Percentiles rank a stretch among this genome's conserved stretches.
Evolutionary conservation across 1,140 invertebrate genomes (phyloP).

Genomic region (Aphaenogaster ashmeadi): DNA sequence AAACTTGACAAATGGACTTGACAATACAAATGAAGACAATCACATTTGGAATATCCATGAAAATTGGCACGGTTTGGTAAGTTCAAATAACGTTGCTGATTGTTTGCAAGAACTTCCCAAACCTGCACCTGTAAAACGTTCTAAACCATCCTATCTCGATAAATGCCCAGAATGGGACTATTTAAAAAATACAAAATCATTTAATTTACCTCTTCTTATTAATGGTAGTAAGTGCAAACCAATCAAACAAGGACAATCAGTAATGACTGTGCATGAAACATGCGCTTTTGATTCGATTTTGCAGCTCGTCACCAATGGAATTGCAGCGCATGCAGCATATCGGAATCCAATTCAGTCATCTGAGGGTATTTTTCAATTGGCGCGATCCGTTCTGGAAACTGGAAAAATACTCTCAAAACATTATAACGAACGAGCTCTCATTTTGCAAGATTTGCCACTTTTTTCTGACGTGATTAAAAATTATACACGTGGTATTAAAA

Average conservation of each 20-base stretch:
- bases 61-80: background rate
- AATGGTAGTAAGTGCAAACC: conserved; percentile 16
- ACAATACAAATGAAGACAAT: background rate
- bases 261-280: background rate
- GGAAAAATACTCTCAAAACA: background rate
- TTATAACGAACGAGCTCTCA: background rate
- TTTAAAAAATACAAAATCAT: background rate
- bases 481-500: background rate
- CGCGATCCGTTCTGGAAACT: background rate
- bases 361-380: background rate
- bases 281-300: conserved; percentile 1
- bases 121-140: background rate
- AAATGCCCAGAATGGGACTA: conserved; percentile 10
- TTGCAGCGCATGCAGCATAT: background rate
- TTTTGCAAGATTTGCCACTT: background rate
- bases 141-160: background rate
- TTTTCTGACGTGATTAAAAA: background rate
- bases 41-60: conserved; percentile 4
- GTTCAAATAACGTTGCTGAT: background rate
- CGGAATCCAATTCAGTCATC: background rate
- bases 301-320: background rate
- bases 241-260: background rate
- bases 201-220: background rate
- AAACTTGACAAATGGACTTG: too few relatives aligned
- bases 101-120: background rate